phyloP scores from a whole-genome alignment of 2,113 vertebrate species.

The Platysteira castanea region DNA sequence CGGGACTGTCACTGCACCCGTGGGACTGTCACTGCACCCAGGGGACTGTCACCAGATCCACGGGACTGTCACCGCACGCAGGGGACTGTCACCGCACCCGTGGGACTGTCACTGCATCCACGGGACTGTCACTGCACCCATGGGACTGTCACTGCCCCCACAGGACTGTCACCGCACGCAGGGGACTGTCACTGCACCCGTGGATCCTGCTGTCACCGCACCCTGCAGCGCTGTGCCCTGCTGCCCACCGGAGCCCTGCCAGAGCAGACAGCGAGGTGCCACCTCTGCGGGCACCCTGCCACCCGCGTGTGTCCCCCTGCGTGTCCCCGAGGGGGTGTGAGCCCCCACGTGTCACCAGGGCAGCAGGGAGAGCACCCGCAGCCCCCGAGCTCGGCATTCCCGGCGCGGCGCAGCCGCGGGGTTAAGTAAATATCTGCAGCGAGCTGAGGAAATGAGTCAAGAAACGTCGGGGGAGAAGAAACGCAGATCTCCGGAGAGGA shows the following conservation, averaged over 20 bases:
- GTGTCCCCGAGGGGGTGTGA: neutral
- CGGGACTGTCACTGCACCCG: no score
- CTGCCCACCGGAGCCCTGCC: neutral
- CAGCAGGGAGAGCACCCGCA: neutral
- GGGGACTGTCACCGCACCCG: no score
- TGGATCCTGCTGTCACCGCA: neutral
- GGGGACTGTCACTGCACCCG: no score
- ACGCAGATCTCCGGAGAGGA: slow-evolving; percentile 68
- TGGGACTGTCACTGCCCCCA: no score
- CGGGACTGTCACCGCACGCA: no score
- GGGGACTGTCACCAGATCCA: neutral
- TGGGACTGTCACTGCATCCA: neutral
- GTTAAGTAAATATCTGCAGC: slow-evolving; percentile 74
- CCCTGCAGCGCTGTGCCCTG: accelerated
- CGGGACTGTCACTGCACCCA: no score
- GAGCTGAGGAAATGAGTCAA: slow-evolving; percentile 73
- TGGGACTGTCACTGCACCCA: no score
- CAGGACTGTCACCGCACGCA: no score
- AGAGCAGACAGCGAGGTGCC: accelerated
- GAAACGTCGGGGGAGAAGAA: slow-evolving; percentile 69
- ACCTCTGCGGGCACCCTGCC: neutral
- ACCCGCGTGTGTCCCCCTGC: neutral
- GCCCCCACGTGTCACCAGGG: neutral
- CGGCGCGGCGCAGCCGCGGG: slow-evolving; percentile 46
- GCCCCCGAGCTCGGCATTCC: slow-evolving; percentile 44